Conservation (phyloP, 2,113 vertebrate species). For the Crotalus viridis region DNA sequence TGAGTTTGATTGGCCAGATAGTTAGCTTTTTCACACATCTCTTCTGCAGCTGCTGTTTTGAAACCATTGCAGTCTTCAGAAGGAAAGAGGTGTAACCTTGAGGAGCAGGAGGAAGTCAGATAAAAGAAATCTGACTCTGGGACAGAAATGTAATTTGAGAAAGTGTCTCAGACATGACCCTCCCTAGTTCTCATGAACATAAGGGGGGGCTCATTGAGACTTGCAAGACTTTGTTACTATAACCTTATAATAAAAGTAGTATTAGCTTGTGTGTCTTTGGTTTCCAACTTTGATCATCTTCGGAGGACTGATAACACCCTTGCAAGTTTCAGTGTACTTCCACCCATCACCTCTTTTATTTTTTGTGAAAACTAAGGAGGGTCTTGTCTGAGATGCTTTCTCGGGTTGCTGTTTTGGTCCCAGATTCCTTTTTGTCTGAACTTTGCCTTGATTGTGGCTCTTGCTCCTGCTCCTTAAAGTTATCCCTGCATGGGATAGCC, state of each 20-base stretch:
- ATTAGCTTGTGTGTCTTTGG: not conserved
- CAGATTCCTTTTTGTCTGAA: not conserved
- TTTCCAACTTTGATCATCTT: not conserved
- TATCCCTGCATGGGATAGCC: not conserved
- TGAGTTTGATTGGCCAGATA: not conserved
- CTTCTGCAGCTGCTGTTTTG: not conserved
- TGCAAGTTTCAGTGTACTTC: not conserved
- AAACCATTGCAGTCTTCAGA: not conserved
- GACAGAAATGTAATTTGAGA: not conserved
- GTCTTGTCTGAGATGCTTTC: not conserved
- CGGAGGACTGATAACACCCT: not conserved
- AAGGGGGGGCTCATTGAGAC: not conserved
- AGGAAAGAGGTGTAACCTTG: not conserved
- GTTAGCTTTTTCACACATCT: not conserved
- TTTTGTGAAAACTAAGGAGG: not conserved
- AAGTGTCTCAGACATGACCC: not conserved
- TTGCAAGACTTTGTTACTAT: not conserved
- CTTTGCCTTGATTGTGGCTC: not conserved
- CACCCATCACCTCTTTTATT: not conserved
- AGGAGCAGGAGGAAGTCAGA: not conserved
- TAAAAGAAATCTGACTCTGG: not conserved
- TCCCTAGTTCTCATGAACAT: not conserved
- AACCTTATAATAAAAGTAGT: not conserved
- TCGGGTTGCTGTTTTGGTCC: not conserved
- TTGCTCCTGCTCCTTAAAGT: not conserved